Percentiles rank a stretch among this genome's conserved stretches.
phyloP scores from a whole-genome alignment of 2,113 vertebrate species.

The Labeo rohita region DNA sequence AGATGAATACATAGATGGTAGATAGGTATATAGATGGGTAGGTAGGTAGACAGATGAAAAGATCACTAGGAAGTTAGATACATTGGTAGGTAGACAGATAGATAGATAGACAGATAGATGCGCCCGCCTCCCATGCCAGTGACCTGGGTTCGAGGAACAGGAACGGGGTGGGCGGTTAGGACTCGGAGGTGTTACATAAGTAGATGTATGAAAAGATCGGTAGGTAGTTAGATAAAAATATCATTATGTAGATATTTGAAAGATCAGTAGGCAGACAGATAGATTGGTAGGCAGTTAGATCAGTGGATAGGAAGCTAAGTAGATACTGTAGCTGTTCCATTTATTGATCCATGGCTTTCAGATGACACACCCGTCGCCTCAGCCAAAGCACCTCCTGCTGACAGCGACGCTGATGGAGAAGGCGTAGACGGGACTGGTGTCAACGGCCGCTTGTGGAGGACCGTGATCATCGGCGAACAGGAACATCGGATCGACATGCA shows the following conservation, averaged over 20 bases:
- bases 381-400: conserved; percentile 86
- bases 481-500: conserved; percentile 97
- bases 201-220: too few species aligned
- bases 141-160: too few species aligned
- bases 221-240: neutral
- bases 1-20: neutral
- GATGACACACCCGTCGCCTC: conserved; percentile 94
- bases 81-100: neutral
- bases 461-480: conserved; percentile 94
- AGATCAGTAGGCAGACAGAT: neutral
- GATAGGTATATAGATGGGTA: neutral
- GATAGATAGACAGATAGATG: neutral
- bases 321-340: neutral
- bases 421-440: conserved; percentile 73
- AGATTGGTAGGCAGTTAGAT: neutral
- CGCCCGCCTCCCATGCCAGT: too few species aligned
- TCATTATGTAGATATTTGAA: neutral
- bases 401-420: conserved; percentile 78
- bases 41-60: neutral
- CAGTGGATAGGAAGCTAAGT: neutral
- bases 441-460: conserved; percentile 91
- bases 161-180: too few species aligned
- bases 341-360: conserved; percentile 59
- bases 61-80: neutral
- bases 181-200: too few species aligned